Evolutionary conservation across 2,888 invertebrate genomes (phyloP).

Genomic region (Drosophila birchii): DNA sequence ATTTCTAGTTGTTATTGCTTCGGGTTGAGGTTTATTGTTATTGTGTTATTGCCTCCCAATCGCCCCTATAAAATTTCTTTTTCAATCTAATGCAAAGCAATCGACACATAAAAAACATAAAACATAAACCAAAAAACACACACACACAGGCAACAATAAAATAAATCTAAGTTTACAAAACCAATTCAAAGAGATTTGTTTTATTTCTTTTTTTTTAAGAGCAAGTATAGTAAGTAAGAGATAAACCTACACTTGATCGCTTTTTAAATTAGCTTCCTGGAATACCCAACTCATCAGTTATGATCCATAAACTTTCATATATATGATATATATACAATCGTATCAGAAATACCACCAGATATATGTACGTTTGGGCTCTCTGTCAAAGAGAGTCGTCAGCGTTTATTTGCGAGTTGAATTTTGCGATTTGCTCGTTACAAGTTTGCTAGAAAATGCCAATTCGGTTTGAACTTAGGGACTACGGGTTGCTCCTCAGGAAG

Average conservation of each 20-base stretch:
- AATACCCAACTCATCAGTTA: neutral
- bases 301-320: no score
- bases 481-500: constrained; percentile 21
- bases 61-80: constrained; percentile 22
- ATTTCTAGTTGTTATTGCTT: constrained; percentile 54
- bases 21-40: constrained; percentile 42
- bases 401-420: constrained; percentile 45
- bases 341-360: neutral
- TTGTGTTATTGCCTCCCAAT: constrained; percentile 20
- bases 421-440: constrained; percentile 25
- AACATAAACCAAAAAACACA: neutral
- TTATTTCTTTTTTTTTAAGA: neutral
- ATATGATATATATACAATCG: neutral
- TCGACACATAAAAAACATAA: constrained; percentile 1
- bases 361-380: constrained; percentile 24
- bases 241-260: neutral
- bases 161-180: constrained; percentile 47
- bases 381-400: constrained; percentile 34
- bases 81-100: constrained; percentile 16
- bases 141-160: constrained; percentile 26
- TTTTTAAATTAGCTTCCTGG: neutral
- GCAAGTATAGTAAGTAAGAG: no score
- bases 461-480: constrained; percentile 37
- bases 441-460: constrained; percentile 30
- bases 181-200: neutral